Conservation (phyloP, 2,888 invertebrate species). For the Cylindroiulus punctatus region DNA sequence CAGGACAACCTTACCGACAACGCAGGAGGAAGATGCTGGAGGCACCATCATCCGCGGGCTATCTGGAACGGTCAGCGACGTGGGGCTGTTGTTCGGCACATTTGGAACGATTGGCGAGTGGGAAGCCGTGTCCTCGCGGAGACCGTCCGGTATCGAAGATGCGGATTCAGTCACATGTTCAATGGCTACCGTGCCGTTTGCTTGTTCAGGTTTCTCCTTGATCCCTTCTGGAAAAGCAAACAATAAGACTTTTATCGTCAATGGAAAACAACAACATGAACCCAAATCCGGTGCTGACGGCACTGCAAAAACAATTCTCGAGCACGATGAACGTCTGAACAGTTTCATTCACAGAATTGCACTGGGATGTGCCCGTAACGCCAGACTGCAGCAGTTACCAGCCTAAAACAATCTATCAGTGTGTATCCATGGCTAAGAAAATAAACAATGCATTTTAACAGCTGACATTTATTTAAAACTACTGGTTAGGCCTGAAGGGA, state of each 20-base stretch:
- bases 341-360: constrained; percentile 57
- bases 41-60: constrained; percentile 40
- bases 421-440: neutral
- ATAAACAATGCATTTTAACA: constrained; percentile 7
- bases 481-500: neutral
- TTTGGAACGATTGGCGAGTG: constrained; percentile 59
- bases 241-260: neutral
- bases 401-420: neutral
- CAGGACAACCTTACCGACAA: constrained; percentile 55
- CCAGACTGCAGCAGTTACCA: neutral
- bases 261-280: neutral
- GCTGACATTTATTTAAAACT: constrained; percentile 31
- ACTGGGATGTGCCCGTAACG: neutral
- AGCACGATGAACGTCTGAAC: neutral
- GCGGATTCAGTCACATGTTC: constrained; percentile 24
- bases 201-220: constrained; percentile 88
- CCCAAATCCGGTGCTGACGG: neutral
- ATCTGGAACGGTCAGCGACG: constrained; percentile 56
- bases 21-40: constrained; percentile 49
- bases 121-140: constrained; percentile 40
- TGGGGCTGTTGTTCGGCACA: constrained; percentile 62
- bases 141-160: constrained; percentile 17
- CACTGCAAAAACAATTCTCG: neutral
- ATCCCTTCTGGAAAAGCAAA: constrained; percentile 81
- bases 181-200: constrained; percentile 67